Evolutionary conservation across 2,797 vertebrate genomes (phyloP), one percentile per base, ranked within the genome.

Genomic region (Psittacula derbiana): DNA sequence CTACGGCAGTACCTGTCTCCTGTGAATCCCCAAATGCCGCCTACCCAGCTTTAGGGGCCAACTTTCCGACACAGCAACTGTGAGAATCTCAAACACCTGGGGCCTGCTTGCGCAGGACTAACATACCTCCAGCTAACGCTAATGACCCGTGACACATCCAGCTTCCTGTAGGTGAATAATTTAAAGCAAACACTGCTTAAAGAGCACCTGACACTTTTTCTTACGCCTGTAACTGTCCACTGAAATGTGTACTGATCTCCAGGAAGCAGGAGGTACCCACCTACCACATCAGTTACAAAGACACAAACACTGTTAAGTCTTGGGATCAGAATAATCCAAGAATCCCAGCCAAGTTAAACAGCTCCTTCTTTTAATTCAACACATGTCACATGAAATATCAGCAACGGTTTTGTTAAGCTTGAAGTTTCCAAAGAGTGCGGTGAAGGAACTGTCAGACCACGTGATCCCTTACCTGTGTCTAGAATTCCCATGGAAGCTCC

Each of bases 401-500:
- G 49, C 28, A 78, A 36, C 14, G 21, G 31, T 44, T 91, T 31
- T 38, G 16, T 25, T 50, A 31, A 61, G 33, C 50, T 14, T 38
- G 3, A 92, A n/a, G 38, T 33, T 92, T 67, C 33, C 43, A 21
- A 0, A 31, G 25, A 28, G 21, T 57, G 64, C 4, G 2, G 30
- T 49, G 47, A 67, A 73, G 62, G 64, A 85, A 47, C 10, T 19
- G 10, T 30, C 1, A 4, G 53, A 74, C 11, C 60, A 12, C 4
- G 0, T 2, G 12, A 46, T 83, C 84, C 95, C 97, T 95, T 90
- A 99, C 99, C 99, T 97, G 99, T 99, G 86, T 99, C 99, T 93
- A 99, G 96, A 92, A 99, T 87, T 18, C 99, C 99, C 98, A 99
- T 98, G 5, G 99, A 98, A 58, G 98, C 93, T 31, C 99, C 99